Evolutionary conservation across 2,797 vertebrate species (phyloP), one percentile per base, ranked within the genome.

Genomic region (Cossypha caffra): DNA sequence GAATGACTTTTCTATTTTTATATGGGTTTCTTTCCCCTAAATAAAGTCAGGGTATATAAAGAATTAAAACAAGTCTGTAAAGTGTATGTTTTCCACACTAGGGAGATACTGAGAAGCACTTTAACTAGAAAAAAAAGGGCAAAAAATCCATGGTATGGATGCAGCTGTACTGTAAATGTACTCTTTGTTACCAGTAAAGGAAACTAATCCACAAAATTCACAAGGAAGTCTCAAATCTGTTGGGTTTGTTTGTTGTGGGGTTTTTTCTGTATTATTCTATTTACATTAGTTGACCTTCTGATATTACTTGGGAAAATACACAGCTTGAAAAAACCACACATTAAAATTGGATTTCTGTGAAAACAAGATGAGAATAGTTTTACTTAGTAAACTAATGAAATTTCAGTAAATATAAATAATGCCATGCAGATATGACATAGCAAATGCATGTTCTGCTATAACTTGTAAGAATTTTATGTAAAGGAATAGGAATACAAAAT

Each of bases 341-440:
- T 3, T 37, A 29, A 59, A 15, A 69, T 12, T 48, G 6, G 2
- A 52, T 69, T 67, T 86, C 26, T 35, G 8, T 63, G 24, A 74
- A 83, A 93, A 77, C 4, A 71, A 55, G 21, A n/a, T 43, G 3
- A 61, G 54, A 88, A 80, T 21, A 35, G 29, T 58, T 64, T 77
- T 67, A 45, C 8, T 69, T 68, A 57, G 37, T 7, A 43, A 93
- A 74, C 9, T 42, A 3, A 37, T 38, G 20, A 51, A 25, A 50
- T 87, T 35, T 35, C 66, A 43, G 13, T 51, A 78, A 88, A 88
- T 66, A 81, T 43, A 91, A 93, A 31, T 57, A 4, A 33, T 28
- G 2, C 3, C 10, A 52, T 55, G 16, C 9, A 85, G 29, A 11
- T 66, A 48, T 31, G 18, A 48, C 15, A 73, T 16, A 73, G 29